Conservation (phyloP, 2,113 vertebrate species). For the Phrynosoma blainvillii region DNA sequence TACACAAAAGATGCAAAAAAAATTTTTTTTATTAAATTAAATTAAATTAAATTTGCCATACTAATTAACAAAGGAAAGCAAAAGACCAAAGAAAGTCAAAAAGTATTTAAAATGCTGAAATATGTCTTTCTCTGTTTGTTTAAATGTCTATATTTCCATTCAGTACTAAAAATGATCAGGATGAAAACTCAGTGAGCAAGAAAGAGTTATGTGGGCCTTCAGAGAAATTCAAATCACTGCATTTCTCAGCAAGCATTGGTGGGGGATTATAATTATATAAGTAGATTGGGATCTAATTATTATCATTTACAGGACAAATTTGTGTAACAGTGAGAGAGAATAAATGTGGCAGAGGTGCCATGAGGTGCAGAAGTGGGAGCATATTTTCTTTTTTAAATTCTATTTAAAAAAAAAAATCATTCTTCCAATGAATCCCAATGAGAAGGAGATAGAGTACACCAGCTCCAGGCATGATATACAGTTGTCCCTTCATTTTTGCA, state of each 20-base stretch:
- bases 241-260: not conserved
- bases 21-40: not conserved
- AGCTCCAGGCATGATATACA: too few relatives aligned
- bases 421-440: too few relatives aligned
- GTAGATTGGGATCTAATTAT: not conserved
- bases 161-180: not conserved
- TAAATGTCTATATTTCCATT: not conserved
- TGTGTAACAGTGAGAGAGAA: too few relatives aligned
- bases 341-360: too few relatives aligned
- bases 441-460: too few relatives aligned
- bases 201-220: not conserved
- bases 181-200: not conserved
- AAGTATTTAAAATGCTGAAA: not conserved
- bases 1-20: conserved; percentile 14
- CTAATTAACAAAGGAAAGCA: conserved; percentile 23
- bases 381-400: too few relatives aligned
- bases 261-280: not conserved
- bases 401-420: too few relatives aligned
- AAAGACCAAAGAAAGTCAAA: not conserved
- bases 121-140: not conserved
- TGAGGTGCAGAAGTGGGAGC: too few relatives aligned
- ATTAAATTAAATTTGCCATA: not conserved
- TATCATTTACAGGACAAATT: not conserved
- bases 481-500: too few relatives aligned
- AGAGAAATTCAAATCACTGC: not conserved